Percentiles rank a stretch among this genome's conserved stretches.
phyloP scores from a whole-genome alignment of 1,140 invertebrate species.

The Lasaia peninsularis region DNA sequence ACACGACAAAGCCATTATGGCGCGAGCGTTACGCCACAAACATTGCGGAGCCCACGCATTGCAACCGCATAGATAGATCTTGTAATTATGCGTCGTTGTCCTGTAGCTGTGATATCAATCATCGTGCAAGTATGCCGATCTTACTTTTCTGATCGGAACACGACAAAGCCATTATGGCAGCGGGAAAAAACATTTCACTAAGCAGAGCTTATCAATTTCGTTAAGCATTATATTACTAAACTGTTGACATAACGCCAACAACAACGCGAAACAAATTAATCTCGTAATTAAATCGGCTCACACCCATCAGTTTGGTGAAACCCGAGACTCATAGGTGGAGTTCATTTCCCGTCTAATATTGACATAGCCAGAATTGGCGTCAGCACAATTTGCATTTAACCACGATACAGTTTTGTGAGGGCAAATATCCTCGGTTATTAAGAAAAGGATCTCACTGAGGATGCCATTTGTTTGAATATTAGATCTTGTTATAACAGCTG shows the following conservation, averaged over 20 bases:
- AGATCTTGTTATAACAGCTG: no score
- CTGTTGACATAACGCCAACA: background rate
- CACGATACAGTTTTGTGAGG: background rate
- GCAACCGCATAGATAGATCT: no score
- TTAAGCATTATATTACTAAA: constrained; percentile 1
- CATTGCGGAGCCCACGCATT: no score
- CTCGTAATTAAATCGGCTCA: constrained; percentile 17
- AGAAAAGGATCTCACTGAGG: background rate
- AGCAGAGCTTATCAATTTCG: background rate
- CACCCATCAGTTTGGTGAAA: constrained; percentile 13
- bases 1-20: no score
- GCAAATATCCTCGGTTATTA: constrained; percentile 5
- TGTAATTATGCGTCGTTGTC: no score
- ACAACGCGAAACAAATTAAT: constrained; percentile 11
- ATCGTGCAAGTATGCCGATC: no score
- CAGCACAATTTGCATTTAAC: constrained; percentile 11
- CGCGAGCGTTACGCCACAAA: no score
- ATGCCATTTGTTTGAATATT: no score
- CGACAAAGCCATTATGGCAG: no score
- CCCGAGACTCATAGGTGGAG: constrained; percentile 12
- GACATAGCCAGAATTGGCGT: constrained; percentile 16
- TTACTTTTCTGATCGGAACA: no score
- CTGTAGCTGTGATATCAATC: no score
- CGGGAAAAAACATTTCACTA: no score
- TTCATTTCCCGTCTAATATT: constrained; percentile 23